phyloP scores from a whole-genome alignment of 2,888 invertebrate species.

The Mythimna ferrago region DNA sequence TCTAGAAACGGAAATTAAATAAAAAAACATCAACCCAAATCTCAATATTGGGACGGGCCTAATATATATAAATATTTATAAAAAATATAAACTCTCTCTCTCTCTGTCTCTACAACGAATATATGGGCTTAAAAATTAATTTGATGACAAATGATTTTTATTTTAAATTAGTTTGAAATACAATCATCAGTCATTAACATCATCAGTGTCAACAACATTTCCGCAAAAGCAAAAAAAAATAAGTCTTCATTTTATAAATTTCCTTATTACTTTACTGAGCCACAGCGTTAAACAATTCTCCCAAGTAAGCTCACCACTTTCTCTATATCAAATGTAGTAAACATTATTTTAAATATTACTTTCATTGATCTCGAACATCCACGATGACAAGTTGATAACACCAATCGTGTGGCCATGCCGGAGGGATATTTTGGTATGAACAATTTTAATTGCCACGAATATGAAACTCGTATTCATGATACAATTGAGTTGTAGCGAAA shows the following conservation, averaged over 20 bases:
- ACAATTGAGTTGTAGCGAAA: conserved; percentile 28
- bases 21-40: conserved; percentile 4
- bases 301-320: background rate
- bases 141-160: background rate
- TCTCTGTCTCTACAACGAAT: rapidly evolving
- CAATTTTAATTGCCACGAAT: conserved; percentile 50
- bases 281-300: background rate
- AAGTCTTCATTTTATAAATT: background rate
- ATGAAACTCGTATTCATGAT: conserved; percentile 26
- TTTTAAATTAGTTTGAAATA: background rate
- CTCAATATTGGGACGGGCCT: background rate
- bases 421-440: conserved; percentile 31
- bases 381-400: conserved; percentile 49
- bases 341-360: conserved; percentile 18
- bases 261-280: background rate
- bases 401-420: conserved; percentile 28
- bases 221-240: background rate
- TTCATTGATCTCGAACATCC: conserved; percentile 18
- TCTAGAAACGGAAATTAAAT: background rate
- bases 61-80: background rate
- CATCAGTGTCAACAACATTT: background rate
- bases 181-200: background rate
- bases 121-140: background rate
- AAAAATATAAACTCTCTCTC: background rate
- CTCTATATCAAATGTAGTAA: background rate